Evolutionary conservation across 1,140 invertebrate genomes (phyloP).

Genomic region (Helicoverpa armigera): DNA sequence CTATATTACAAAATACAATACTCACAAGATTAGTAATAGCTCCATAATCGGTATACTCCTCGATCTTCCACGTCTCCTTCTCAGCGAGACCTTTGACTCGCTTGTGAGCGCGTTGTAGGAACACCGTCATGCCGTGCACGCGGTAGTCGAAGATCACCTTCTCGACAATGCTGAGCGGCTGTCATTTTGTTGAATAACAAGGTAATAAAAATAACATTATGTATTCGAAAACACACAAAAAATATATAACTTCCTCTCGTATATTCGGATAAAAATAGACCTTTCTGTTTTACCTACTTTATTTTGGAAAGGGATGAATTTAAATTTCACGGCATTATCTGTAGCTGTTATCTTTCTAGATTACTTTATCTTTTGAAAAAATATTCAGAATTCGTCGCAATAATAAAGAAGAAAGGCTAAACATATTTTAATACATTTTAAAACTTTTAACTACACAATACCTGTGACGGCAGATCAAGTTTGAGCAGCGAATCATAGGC

Average conservation of each 20-base stretch:
- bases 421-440: too few relatives aligned
- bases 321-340: too few relatives aligned
- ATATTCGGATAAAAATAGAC: too few relatives aligned
- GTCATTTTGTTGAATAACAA: background rate
- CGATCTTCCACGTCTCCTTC: slow-evolving; percentile 96
- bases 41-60: slow-evolving; percentile 92
- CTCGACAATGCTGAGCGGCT: slow-evolving; percentile 93
- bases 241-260: too few relatives aligned
- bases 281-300: too few relatives aligned
- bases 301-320: too few relatives aligned
- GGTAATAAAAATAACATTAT: background rate
- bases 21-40: slow-evolving; percentile 94
- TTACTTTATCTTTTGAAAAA: too few relatives aligned
- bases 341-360: too few relatives aligned
- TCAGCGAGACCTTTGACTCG: slow-evolving; percentile 92
- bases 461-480: slow-evolving; percentile 79
- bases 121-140: slow-evolving; percentile 94
- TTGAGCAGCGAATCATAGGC: slow-evolving; percentile 79
- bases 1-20: slow-evolving; percentile 14
- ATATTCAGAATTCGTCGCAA: too few relatives aligned
- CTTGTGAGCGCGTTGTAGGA: slow-evolving; percentile 94
- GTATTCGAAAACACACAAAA: background rate
- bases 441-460: slow-evolving; percentile 35
- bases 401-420: too few relatives aligned
- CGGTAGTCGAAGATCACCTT: slow-evolving; percentile 95